These are phyloP conservation scores for Drosophila seguyi DNA, from an alignment of 1,140 invertebrate species.

Conservation along the genomic window DNA sequence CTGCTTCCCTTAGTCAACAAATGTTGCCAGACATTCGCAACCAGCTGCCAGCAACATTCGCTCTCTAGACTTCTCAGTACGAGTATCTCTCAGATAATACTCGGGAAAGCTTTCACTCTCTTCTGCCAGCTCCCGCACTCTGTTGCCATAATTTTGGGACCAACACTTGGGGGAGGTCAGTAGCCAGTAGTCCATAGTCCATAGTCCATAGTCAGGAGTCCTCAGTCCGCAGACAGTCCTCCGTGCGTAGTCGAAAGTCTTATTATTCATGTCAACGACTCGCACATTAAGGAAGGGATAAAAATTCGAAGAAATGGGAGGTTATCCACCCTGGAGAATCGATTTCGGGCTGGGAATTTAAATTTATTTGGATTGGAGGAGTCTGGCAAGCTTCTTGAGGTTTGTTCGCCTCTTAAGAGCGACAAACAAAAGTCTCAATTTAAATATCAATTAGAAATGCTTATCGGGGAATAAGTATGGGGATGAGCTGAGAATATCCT, in stretches of 20 bases:
- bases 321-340: constrained; percentile 2
- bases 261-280: constrained; percentile 56
- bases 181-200: constrained; percentile 6
- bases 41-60: constrained; percentile 31
- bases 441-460: constrained; percentile 46
- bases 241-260: constrained; percentile 32
- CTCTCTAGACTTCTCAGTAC: neutral
- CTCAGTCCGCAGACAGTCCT: constrained; percentile 26
- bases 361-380: constrained; percentile 34
- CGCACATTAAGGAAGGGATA: constrained; percentile 18
- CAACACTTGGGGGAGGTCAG: constrained; percentile 26
- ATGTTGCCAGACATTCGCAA: constrained; percentile 31
- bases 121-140: constrained; percentile 8
- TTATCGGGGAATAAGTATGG: constrained; percentile 4
- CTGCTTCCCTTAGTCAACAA: neutral
- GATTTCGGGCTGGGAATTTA: constrained; percentile 22
- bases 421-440: constrained; percentile 47
- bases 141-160: constrained; percentile 47
- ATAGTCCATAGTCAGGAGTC: constrained; percentile 11
- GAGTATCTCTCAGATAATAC: constrained; percentile 24
- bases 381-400: neutral
- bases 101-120: constrained; percentile 36
- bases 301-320: neutral
- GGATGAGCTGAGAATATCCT: constrained; percentile 1
- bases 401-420: neutral